Evolutionary conservation across 37 sponge, comb jelly and placozoan species (phyloP).

Genomic region (Dysidea cf. avara): DNA sequence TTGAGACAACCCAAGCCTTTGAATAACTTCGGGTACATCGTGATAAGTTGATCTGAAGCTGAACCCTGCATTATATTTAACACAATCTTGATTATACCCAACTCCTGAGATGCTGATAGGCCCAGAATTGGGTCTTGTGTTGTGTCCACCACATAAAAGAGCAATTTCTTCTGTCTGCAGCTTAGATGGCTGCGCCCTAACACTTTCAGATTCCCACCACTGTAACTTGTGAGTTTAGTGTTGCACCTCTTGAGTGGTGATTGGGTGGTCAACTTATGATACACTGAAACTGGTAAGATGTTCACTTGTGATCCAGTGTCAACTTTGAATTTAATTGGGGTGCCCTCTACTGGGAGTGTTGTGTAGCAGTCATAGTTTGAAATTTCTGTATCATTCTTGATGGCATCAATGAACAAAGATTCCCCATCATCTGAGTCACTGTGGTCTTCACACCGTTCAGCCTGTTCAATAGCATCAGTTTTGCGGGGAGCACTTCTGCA

Average conservation of each 20-base stretch:
- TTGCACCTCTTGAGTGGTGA: not conserved
- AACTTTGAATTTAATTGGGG: not conserved
- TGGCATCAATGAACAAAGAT: no score
- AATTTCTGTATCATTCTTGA: no score
- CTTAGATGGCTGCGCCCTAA: constrained; percentile 4
- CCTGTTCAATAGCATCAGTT: no score
- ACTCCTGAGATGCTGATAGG: not conserved
- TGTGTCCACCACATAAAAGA: not conserved
- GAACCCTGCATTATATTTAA: no score
- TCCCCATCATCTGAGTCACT: no score
- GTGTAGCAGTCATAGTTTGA: no score
- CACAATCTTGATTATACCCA: constrained; percentile 4
- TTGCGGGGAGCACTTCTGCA: not conserved
- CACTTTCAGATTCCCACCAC: not conserved
- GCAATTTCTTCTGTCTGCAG: not conserved
- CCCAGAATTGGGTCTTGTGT: constrained; percentile 1
- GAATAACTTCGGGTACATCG: no score
- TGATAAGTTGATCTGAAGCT: no score
- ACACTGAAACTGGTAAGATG: constrained; percentile 2
- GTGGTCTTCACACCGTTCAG: no score
- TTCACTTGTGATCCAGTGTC: constrained; percentile 10
- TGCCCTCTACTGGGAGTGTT: not conserved
- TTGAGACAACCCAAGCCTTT: no score
- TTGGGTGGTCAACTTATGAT: not conserved
- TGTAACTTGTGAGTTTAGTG: not conserved